A percentile compares a stretch with the other conserved stretches of the same genome.
Evolutionary conservation across 2,113 vertebrate genomes (phyloP).

Genomic region (Phrynosoma platyrhinos): DNA sequence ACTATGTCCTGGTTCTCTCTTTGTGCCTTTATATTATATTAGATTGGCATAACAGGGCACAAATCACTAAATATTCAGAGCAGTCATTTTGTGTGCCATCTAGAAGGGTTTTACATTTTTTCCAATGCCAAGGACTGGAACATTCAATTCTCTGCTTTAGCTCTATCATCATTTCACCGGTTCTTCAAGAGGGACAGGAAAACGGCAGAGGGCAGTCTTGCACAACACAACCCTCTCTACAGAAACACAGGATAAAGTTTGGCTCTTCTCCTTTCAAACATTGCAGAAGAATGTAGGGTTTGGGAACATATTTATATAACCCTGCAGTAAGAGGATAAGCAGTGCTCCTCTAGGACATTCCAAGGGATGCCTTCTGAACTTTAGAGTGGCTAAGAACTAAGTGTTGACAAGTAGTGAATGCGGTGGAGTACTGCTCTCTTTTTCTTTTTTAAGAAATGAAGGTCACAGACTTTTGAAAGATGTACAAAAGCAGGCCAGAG

Average conservation of each 20-base stretch:
- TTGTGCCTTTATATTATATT: too few relatives aligned
- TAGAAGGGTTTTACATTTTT: not conserved
- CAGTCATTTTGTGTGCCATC: not conserved
- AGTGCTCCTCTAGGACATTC: not conserved
- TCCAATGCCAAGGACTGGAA: too few relatives aligned
- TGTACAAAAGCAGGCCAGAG: not conserved
- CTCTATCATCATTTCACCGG: not conserved
- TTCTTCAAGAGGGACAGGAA: not conserved
- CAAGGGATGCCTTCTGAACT: not conserved
- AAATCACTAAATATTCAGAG: not conserved
- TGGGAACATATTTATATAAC: not conserved
- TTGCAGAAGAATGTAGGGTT: not conserved
- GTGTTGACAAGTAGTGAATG: not conserved
- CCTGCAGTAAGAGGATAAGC: not conserved
- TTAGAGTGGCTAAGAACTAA: not conserved
- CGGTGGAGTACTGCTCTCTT: not conserved
- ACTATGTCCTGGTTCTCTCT: too few relatives aligned
- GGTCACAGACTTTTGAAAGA: not conserved
- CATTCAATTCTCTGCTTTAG: not conserved
- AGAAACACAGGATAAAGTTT: not conserved
- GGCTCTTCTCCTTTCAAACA: not conserved
- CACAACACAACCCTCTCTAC: accelerated
- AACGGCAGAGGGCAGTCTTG: constrained; percentile 70
- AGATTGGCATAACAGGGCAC: too few relatives aligned
- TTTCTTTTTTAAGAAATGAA: not conserved